Evolutionary conservation across 2,113 vertebrate genomes (phyloP).

Genomic region (Dascyllus trimaculatus): DNA sequence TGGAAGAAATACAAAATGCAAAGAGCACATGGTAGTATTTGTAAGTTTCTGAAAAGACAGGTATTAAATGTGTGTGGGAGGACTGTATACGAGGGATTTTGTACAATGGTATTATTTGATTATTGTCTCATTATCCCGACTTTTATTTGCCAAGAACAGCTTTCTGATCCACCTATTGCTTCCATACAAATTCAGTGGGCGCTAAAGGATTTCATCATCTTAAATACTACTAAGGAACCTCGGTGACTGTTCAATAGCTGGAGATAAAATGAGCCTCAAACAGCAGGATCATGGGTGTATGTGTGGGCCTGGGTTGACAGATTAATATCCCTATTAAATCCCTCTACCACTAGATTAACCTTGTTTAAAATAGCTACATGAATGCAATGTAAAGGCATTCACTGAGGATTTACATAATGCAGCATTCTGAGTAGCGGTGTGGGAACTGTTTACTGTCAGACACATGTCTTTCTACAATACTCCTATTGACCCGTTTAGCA

Average conservation of each 20-base stretch:
- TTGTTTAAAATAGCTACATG: constrained; percentile 60
- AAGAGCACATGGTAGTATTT: background rate
- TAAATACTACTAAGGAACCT: constrained; percentile 9
- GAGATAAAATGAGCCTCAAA: constrained; percentile 37
- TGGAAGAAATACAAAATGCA: background rate
- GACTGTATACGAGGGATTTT: background rate
- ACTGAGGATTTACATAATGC: constrained; percentile 58
- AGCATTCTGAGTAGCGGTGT: constrained; percentile 19
- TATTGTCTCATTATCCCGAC: constrained; percentile 23
- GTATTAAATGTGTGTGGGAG: constrained; percentile 20
- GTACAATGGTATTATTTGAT: constrained; percentile 24
- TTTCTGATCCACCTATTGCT: constrained; percentile 18
- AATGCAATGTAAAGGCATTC: constrained; percentile 44
- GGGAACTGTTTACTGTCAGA: constrained; percentile 22
- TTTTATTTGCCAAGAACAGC: constrained; percentile 30
- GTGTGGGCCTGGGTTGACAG: constrained; percentile 42
- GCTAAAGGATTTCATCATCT: constrained; percentile 40
- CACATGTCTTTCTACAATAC: background rate
- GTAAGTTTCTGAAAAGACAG: background rate
- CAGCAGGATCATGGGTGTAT: constrained; percentile 32
- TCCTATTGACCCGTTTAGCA: constrained; percentile 15
- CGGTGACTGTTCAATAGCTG: constrained; percentile 32
- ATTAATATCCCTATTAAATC: constrained; percentile 69
- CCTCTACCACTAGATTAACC: constrained; percentile 51
- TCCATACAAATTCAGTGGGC: background rate